phyloP scores from a whole-genome alignment of 2,888 invertebrate genomes.

The Drosophila maculinotata region DNA sequence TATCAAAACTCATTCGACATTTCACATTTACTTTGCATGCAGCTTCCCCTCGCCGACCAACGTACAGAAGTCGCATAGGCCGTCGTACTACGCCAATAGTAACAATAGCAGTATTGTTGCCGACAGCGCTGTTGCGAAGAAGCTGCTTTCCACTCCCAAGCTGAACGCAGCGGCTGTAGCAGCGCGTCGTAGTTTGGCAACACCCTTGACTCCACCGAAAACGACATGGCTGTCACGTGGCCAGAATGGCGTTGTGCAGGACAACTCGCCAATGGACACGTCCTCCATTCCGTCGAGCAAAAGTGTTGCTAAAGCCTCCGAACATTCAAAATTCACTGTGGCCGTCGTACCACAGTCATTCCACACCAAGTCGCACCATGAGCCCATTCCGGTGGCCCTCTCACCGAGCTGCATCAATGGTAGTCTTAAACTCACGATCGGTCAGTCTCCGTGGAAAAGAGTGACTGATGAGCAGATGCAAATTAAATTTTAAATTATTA shows the following conservation, averaged over 20 bases:
- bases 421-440: background rate
- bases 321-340: constrained; percentile 20
- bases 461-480: constrained; percentile 27
- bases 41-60: constrained; percentile 82
- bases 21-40: constrained; percentile 19
- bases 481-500: constrained; percentile 25
- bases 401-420: constrained; percentile 7
- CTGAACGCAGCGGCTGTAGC: constrained; percentile 5
- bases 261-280: background rate
- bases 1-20: background rate
- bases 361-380: constrained; percentile 59
- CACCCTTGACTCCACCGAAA: constrained; percentile 20
- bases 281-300: constrained; percentile 23
- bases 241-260: constrained; percentile 7
- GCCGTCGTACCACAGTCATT: constrained; percentile 39
- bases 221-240: background rate
- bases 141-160: constrained; percentile 53
- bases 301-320: constrained; percentile 22
- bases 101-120: constrained; percentile 7
- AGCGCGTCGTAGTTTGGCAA: background rate
- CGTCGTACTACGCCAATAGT: constrained; percentile 6
- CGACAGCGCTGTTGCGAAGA: constrained; percentile 28
- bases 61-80: constrained; percentile 67
- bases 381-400: constrained; percentile 15
- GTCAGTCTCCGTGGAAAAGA: constrained; percentile 16